Base-by-base conservation (phyloP, 2,888 invertebrate genomes). In the Callyntrura guangdongensis region DNA sequence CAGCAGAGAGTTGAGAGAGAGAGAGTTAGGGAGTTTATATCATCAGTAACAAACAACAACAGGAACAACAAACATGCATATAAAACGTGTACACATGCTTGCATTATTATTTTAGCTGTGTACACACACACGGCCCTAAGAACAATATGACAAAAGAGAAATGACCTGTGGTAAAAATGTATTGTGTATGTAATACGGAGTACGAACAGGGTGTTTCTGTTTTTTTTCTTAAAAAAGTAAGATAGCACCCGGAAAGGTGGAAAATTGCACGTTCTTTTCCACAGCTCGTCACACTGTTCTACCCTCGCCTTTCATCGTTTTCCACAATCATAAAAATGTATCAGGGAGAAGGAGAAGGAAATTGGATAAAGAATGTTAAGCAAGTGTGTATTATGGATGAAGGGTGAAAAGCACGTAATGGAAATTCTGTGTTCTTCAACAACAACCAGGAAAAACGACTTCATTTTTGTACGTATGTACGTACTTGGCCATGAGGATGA, bases 201-300 rank as follows among this genome's bases (percentile, higher is more conserved):
- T 74, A 74, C 12, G 14, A 14, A 69, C 27, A 69, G 36, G 9
- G 17, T 47, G 47, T 8, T 72, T 69, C 11, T 49, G 17, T 74
- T 17, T 47, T 74, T 49, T 74, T 74, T 74, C 25, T 8, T 25
- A 47, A 49, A 36, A 56, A 79, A 79, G 59, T 45, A 36, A 45
- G 61, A 45, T 82, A 27, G 82, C 59, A 59, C 45, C 82, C 82
- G 82, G 79, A 82, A 82, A 61, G 61, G 82, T 61, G 82, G 82
- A 82, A 82, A 82, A 82, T 61, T 82, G 61, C 61, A 82, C 61
- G 81, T 61, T 61, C 82, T 61, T 72, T 72, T 85, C 85, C 72
- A 85, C 72, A 72, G 25, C 85, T 72, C 69, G 85, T 85, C 85
- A 85, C 85, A 49, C 45, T 61, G 56, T 45, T 61, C 61, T 27